Evolutionary conservation across 2,113 vertebrate genomes (phyloP).

Genomic region (Mesitornis unicolor): DNA sequence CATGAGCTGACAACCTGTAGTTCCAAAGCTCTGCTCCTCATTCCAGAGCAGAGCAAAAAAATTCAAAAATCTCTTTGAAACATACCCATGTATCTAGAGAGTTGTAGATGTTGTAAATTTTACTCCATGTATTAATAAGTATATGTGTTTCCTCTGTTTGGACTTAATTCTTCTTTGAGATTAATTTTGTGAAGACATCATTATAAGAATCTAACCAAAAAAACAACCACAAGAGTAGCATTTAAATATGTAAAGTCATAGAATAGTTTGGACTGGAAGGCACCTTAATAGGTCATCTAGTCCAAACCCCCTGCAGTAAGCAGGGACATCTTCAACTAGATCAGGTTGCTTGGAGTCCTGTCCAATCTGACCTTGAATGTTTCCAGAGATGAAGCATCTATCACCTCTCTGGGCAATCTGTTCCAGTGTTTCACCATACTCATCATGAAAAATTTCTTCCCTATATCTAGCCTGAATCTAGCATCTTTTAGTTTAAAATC

Average conservation of each 20-base stretch:
- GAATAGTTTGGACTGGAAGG: not conserved
- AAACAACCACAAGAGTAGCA: not conserved
- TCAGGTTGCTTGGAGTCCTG: not conserved
- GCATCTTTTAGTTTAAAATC: not conserved
- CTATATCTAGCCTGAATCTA: not conserved
- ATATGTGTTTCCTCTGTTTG: not conserved
- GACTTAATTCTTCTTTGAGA: not conserved
- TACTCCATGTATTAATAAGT: not conserved
- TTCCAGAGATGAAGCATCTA: not conserved
- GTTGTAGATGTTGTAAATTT: not conserved
- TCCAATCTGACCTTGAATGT: not conserved
- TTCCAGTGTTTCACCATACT: not conserved
- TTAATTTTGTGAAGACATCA: not conserved
- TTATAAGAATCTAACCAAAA: not conserved
- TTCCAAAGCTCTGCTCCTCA: not conserved
- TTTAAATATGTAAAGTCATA: not conserved
- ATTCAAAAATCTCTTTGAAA: not conserved
- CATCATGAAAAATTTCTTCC: not conserved
- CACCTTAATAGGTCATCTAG: not conserved
- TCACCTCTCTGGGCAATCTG: not conserved
- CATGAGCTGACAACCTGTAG: not conserved
- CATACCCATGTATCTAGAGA: not conserved
- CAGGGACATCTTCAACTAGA: not conserved
- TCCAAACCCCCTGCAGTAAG: not conserved
- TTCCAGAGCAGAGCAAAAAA: not conserved